Base-by-base conservation (phyloP, 2,888 invertebrate genomes). In the Caenorhabditis afra region DNA sequence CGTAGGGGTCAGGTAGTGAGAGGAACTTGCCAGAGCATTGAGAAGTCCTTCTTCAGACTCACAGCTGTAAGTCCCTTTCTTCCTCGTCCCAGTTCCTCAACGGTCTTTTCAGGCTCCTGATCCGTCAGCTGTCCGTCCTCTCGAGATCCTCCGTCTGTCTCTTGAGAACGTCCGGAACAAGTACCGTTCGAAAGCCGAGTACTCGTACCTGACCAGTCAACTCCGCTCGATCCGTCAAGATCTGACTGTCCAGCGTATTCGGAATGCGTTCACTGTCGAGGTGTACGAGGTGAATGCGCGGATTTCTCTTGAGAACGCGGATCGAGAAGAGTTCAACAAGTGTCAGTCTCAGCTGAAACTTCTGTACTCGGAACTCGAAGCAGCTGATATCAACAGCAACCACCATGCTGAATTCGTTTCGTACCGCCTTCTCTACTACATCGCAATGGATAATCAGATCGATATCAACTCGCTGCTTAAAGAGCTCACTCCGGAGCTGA, bases 221-320 rank as follows among this genome's bases (percentile, higher is more conserved):
- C 93, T 99, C 73, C 98, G 99, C 92, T 97, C 97, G 10, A 97
- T 99, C 59, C 57, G 99, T 87, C 99, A 99, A 92, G 99, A 99
- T 93, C 93, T 99, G 87, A 99, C 98, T 81, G 98, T 96, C 58
- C 99, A 99, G 93, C 96, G 97, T 88, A 93, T 99, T 86, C 93
- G 98, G 85, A 95, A 97, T 92, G 93, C 93, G 83, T 97, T 99
- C 90, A 97, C 98, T 66, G 94, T 99, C n/a, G 93, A 95, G 90
- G 99, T 99, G 12, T 99, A 99, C 92, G 99, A 99, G 92, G 97
- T 96, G 3, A 98, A 99, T 92, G 98, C 97, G 4, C 93, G 97
- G 67, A 96, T 99, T 89, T 97, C 98, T 59, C 93, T 99, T 91
- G 98, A 99, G 91, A 97, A 92, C 92, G 96, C 96, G 64, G 99